Evolutionary conservation across 2,113 vertebrate species (phyloP).

Genomic region (Otocyon megalotis): DNA sequence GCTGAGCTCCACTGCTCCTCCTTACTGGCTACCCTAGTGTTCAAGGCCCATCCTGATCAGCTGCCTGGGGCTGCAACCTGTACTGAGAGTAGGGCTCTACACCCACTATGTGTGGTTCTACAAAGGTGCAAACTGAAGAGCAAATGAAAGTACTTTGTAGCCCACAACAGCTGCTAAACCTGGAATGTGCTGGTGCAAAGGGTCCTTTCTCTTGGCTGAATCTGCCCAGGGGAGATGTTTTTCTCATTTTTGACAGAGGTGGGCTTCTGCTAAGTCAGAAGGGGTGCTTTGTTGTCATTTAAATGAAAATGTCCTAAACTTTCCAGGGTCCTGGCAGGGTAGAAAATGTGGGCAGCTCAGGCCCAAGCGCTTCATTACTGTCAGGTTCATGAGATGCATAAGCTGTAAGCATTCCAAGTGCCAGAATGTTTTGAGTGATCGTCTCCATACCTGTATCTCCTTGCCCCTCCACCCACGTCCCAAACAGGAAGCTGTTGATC

Average conservation of each 20-base stretch:
- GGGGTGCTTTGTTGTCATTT: background rate
- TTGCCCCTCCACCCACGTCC: background rate
- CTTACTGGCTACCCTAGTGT: background rate
- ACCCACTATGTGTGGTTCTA: background rate
- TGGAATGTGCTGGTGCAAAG: background rate
- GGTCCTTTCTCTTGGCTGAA: background rate
- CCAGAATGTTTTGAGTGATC: background rate
- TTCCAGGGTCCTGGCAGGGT: background rate
- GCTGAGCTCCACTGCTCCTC: background rate
- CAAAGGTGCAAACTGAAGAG: background rate
- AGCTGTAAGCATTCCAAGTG: background rate
- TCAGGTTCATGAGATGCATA: background rate
- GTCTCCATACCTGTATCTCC: background rate
- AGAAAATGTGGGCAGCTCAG: background rate
- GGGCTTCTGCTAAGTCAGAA: background rate
- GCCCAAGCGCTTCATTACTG: background rate
- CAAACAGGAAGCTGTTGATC: background rate
- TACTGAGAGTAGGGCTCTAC: background rate
- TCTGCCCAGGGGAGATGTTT: background rate
- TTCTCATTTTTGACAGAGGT: background rate
- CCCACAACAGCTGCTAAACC: background rate
- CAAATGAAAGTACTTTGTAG: background rate
- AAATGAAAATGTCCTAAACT: background rate
- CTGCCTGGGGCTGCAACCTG: accelerated
- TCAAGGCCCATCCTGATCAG: background rate